A percentile compares a stretch with the other conserved stretches of the same genome.
These are phyloP conservation scores for Zelleria hepariella DNA, from an alignment of 2,888 invertebrate genomes.

Conservation along the genomic window DNA sequence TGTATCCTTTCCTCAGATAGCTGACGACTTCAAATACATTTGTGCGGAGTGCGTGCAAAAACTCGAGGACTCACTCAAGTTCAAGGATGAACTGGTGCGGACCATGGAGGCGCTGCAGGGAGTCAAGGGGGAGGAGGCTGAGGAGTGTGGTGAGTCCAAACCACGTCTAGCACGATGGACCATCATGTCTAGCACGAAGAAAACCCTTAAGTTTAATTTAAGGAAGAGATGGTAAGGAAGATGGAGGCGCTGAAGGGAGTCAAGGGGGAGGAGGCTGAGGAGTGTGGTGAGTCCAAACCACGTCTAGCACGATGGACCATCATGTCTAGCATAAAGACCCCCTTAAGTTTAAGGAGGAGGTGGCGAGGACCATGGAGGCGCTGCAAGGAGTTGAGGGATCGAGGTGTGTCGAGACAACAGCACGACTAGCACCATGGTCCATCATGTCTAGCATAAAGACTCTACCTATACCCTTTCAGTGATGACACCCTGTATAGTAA, in stretches of 20 bases:
- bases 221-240: too few species aligned
- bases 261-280: conserved; percentile 30
- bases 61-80: conserved; percentile 35
- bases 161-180: not conserved
- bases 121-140: conserved; percentile 33
- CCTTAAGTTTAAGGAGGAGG: too few species aligned
- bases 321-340: too few species aligned
- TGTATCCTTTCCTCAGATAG: conserved; percentile 26
- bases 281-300: not conserved
- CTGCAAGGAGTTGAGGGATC: conserved; percentile 44
- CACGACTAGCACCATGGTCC: not conserved
- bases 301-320: not conserved
- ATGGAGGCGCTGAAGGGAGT: too few species aligned
- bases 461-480: too few species aligned
- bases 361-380: too few species aligned
- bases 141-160: not conserved
- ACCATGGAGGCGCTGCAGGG: conserved; percentile 39
- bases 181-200: too few species aligned
- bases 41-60: conserved; percentile 46
- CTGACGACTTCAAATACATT: conserved; percentile 45
- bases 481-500: conserved; percentile 42
- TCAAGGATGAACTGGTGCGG: conserved; percentile 44
- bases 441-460: too few species aligned
- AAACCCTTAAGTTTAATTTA: too few species aligned
- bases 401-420: not conserved